These are phyloP conservation scores for Cephus pulcher DNA, from an alignment of 2,888 invertebrate genomes.

Conservation along the genomic window DNA sequence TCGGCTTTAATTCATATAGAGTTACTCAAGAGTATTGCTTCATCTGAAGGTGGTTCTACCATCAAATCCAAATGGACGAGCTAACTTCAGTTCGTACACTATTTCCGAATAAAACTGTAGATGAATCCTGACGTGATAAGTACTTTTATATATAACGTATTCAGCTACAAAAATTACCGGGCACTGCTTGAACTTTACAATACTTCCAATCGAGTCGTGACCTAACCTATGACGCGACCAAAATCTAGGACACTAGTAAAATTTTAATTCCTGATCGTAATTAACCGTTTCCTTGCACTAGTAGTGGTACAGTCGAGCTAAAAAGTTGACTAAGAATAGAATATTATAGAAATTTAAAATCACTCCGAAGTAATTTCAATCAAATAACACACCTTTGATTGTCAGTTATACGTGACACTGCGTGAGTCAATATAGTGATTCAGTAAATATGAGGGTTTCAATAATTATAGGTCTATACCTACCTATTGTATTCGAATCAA, in stretches of 20 bases:
- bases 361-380: not conserved
- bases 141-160: not conserved
- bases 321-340: not conserved
- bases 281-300: not conserved
- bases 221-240: not conserved
- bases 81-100: not conserved
- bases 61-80: not conserved
- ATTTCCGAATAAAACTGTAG: not conserved
- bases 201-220: not conserved
- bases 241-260: not conserved
- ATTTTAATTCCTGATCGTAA: not conserved
- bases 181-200: not conserved
- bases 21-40: not conserved
- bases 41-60: not conserved
- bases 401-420: not conserved
- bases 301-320: not conserved
- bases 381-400: not conserved
- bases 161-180: not conserved
- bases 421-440: not conserved
- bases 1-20: not conserved
- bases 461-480: not conserved
- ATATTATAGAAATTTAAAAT: not conserved
- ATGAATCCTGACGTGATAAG: not conserved
- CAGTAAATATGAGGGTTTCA: not conserved
- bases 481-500: not conserved